Evolutionary conservation across 2,113 vertebrate species (phyloP).

Genomic region (Cathartes aura): DNA sequence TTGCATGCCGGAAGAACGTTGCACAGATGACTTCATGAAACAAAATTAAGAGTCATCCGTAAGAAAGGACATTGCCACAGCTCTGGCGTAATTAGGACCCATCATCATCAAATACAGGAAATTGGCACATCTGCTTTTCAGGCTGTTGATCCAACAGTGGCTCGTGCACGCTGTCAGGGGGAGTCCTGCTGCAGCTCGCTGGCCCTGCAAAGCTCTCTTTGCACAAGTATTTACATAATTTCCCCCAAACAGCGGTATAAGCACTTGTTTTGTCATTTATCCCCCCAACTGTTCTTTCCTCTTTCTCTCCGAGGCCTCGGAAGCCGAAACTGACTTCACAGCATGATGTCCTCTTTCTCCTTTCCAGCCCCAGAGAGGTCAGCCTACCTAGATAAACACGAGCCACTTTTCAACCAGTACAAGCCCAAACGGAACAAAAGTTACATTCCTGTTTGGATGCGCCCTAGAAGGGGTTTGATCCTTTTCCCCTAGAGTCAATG

Average conservation of each 20-base stretch:
- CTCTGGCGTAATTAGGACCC: constrained; percentile 77
- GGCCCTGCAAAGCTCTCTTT: constrained; percentile 66
- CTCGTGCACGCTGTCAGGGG: constrained; percentile 40
- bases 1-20: constrained; percentile 49
- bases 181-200: constrained; percentile 40
- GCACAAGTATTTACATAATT: constrained; percentile 71
- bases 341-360: neutral
- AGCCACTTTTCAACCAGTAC: neutral
- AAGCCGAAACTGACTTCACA: neutral
- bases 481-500: neutral
- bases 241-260: constrained; percentile 46
- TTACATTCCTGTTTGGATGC: neutral
- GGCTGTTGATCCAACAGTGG: constrained; percentile 69
- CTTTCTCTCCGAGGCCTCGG: neutral
- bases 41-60: constrained; percentile 72
- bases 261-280: constrained; percentile 53
- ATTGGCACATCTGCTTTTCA: constrained; percentile 83
- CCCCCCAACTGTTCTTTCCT: constrained; percentile 35
- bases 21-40: constrained; percentile 62
- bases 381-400: neutral
- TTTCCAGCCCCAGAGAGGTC: neutral
- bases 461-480: neutral
- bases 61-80: constrained; percentile 74
- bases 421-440: neutral
- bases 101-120: constrained; percentile 81